A percentile compares a stretch with the other conserved stretches of the same genome.
Evolutionary conservation across 2,888 invertebrate genomes (phyloP).

Genomic region (Melinaea marsaeus): DNA sequence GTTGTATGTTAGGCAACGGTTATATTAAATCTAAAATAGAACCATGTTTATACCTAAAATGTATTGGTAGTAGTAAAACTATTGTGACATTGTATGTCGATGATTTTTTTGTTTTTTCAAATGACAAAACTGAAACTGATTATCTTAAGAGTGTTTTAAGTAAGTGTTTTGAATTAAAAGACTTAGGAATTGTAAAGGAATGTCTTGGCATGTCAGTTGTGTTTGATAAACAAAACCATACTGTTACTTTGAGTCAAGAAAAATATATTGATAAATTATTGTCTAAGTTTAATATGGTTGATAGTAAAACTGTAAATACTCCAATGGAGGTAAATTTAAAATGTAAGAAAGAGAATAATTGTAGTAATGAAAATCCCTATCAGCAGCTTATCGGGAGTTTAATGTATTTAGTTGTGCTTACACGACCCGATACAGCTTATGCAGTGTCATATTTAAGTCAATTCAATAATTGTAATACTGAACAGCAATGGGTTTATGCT

Average conservation of each 20-base stretch:
- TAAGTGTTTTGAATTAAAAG: slow-evolving; percentile 8
- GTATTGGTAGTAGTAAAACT: slow-evolving; percentile 6
- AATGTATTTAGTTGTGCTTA: slow-evolving; percentile 15
- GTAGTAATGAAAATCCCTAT: slow-evolving; percentile 10
- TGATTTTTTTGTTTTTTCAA: slow-evolving; percentile 20
- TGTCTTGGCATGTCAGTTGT: slow-evolving; percentile 15
- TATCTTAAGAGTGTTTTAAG: slow-evolving; percentile 8
- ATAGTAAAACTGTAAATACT: slow-evolving; percentile 15
- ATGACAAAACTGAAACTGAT: slow-evolving; percentile 5
- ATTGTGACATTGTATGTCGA: slow-evolving; percentile 19
- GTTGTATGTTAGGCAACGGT: slow-evolving; percentile 3
- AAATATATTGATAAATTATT: slow-evolving; percentile 12
- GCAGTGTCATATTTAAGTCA: slow-evolving; percentile 12
- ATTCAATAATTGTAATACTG: slow-evolving; percentile 18
- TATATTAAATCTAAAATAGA: slow-evolving; percentile 12
- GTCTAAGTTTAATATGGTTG: slow-evolving; percentile 7
- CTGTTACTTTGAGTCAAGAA: background rate
- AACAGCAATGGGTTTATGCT: slow-evolving; percentile 18
- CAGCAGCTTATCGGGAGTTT: slow-evolving; percentile 13
- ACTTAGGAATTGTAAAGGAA: slow-evolving; percentile 13
- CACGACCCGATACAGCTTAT: slow-evolving; percentile 10
- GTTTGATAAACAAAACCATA: slow-evolving; percentile 12
- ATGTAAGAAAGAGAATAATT: slow-evolving; percentile 11
- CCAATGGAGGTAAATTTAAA: slow-evolving; percentile 13
- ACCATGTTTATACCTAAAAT: slow-evolving; percentile 17